A percentile compares a stretch with the other conserved stretches of the same genome.
These are phyloP conservation scores for Amphipyra tragopoginis DNA, from an alignment of 2,888 invertebrate genomes.

Conservation along the genomic window DNA sequence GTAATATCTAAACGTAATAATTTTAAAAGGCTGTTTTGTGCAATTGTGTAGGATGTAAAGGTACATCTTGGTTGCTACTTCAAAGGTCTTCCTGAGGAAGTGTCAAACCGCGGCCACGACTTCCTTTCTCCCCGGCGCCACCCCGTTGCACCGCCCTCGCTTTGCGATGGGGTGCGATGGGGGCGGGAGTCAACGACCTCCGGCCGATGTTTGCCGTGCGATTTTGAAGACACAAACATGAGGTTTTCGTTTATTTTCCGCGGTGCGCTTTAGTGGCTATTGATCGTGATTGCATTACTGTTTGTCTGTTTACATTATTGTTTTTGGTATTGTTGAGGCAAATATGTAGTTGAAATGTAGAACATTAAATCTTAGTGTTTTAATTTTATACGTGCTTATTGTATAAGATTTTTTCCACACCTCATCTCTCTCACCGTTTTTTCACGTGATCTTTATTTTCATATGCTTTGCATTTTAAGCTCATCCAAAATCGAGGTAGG, in stretches of 20 bases:
- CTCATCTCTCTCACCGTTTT: too few relatives aligned
- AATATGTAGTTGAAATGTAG: not conserved
- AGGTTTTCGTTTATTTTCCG: constrained; percentile 78
- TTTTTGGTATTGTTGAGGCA: constrained; percentile 7
- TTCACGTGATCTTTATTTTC: too few relatives aligned
- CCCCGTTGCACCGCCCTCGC: constrained; percentile 65
- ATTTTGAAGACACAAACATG: constrained; percentile 86
- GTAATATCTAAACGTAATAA: constrained; percentile 23
- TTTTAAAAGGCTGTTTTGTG: constrained; percentile 41
- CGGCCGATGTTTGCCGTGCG: constrained; percentile 82
- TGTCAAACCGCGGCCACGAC: constrained; percentile 87
- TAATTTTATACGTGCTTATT: too few relatives aligned
- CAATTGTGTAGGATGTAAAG: constrained; percentile 52
- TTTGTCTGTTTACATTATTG: constrained; percentile 57
- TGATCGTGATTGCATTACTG: constrained; percentile 69
- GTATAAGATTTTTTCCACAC: too few relatives aligned
- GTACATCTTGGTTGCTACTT: constrained; percentile 76
- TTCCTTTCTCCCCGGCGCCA: constrained; percentile 73
- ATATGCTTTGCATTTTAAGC: too few relatives aligned
- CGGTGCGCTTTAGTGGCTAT: constrained; percentile 73
- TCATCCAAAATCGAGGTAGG: too few relatives aligned
- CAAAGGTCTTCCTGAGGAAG: constrained; percentile 89
- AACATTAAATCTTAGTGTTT: too few relatives aligned
- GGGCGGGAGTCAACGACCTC: constrained; percentile 80
- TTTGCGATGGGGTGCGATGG: constrained; percentile 70